Base-by-base conservation (phyloP, 2,797 vertebrate genomes). In the Pempheris klunzingeri region DNA sequence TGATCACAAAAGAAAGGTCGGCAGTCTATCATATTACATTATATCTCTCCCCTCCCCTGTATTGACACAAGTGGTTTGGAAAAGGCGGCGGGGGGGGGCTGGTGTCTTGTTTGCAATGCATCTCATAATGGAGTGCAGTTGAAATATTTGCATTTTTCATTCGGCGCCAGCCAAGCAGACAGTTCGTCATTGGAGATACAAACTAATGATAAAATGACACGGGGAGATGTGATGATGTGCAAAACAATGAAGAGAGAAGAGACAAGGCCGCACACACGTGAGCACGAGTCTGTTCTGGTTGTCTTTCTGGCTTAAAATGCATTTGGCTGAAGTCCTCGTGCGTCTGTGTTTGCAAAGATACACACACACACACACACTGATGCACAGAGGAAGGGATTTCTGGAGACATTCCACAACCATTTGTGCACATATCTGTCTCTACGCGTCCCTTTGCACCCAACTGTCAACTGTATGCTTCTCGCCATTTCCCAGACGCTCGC, bases 1-100 rank as follows among this genome's bases (percentile, higher is more conserved):
- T 81, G 90, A 94, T 93, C 88, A 86, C 78, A 72, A 66, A n/a
- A 74, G 63, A 94, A 94, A 94, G 93, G 92, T 94, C 86, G 80
- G 80, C 88, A 88, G 88, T 95, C 93, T 88, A 92, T 94, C 91
- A 93, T 90, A 88, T 88, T 53, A 77, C 83, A 80, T 90, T 92
- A 89, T 82, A 92, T 91, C 84, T 82, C 73, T 76, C 73, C 71
- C 73, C 57, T 80, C 70, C 72, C 78, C 66, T 49, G 57, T 92
- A 94, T 93, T 88, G 90, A 92, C 93, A 92, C 74, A 55, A 65
- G 87, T 69, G 76, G 84, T 71, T 78, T 59, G 80, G 65, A 46
- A 64, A 47, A 12, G 59, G 69, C 50, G 32, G 39, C 24, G 43
- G 28, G 50, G 59, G 62, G 13, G 18, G 47, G 49, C 44, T 58